Evolutionary conservation across 2,113 vertebrate genomes (phyloP), one percentile per base, ranked within the genome.

Genomic region (Colaptes auratus): DNA sequence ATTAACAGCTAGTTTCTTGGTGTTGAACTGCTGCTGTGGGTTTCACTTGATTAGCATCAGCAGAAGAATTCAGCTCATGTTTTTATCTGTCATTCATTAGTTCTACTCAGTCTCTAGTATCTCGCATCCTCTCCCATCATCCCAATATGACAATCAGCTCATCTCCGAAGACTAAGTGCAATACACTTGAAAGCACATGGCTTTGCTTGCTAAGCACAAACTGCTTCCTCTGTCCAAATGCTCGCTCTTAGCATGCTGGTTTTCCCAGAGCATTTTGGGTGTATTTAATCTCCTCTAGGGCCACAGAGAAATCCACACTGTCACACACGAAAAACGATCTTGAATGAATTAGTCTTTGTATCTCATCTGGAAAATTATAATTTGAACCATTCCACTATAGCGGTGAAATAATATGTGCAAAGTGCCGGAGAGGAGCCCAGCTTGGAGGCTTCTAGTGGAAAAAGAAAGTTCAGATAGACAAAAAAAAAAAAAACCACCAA

Each of bases 321-420:
- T 91, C 87, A 46, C 46, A 83, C 35, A 56, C 5, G 60, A 53
- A 74, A 63, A 53, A 42, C 35, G 35, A 24, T 78, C 85, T 95
- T 95, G 82, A 94, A 86, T 65, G 55, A 90, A 94, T 95, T 91
- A 90, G 52, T 66, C 58, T 89, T 83, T 71, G 65, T 83, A 72
- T 88, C 82, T 97, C 91, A 91, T 76, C 89, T 97, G 91, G 94
- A 97, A 96, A 95, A 92, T 69, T 72, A 73, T 95, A 95, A 97
- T 95, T 84, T 79, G 93, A 95, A 94, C 91, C 95, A 93, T 93
- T 91, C 93, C 76, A 69, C 44, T 83, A 46, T 58, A 94, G 80
- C 80, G 8, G 69, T 78, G 91, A 88, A 95, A 93, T 79, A 91
- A 88, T 80, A 86, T 20, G 46, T 4, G 5, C 70, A 78, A 91